Conservation (phyloP, 2,113 vertebrate genomes). For the Brachypodius melanocephalos region DNA sequence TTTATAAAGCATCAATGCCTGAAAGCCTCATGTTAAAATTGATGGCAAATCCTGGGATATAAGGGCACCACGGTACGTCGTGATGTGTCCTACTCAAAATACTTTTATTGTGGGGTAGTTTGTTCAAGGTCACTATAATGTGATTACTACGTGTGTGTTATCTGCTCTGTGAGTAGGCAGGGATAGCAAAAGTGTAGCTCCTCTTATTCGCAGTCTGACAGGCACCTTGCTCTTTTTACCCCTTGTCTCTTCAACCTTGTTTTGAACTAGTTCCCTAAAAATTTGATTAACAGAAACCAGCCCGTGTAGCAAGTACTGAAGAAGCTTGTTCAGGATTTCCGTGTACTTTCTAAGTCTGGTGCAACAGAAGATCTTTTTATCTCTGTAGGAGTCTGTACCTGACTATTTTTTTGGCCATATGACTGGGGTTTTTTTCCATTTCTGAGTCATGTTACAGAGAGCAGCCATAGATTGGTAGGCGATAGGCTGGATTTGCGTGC, state of each 20-base stretch:
- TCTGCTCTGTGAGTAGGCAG: not conserved
- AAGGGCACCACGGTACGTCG: not conserved
- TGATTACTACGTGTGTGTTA: not conserved
- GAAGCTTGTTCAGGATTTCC: not conserved
- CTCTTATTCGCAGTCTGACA: not conserved
- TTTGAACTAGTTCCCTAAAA: not conserved
- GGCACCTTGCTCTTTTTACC: not conserved
- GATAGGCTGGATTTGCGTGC: not conserved
- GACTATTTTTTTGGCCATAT: not conserved
- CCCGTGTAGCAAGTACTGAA: not conserved
- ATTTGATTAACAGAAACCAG: not conserved
- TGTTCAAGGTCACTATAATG: not conserved
- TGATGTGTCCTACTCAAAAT: not conserved
- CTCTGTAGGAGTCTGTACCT: not conserved
- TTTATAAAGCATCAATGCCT: not conserved
- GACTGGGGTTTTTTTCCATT: not conserved
- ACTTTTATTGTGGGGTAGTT: not conserved
- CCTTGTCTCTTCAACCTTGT: not conserved
- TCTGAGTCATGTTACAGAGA: not conserved
- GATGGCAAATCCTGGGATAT: not conserved
- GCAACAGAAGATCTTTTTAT: not conserved
- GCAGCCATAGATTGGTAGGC: not conserved
- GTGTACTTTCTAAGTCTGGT: not conserved
- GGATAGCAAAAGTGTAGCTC: not conserved
- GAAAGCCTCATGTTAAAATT: not conserved